A percentile compares a stretch with the other conserved stretches of the same genome.
phyloP scores from a whole-genome alignment of 2,888 invertebrate genomes.

The Tineola bisselliella region DNA sequence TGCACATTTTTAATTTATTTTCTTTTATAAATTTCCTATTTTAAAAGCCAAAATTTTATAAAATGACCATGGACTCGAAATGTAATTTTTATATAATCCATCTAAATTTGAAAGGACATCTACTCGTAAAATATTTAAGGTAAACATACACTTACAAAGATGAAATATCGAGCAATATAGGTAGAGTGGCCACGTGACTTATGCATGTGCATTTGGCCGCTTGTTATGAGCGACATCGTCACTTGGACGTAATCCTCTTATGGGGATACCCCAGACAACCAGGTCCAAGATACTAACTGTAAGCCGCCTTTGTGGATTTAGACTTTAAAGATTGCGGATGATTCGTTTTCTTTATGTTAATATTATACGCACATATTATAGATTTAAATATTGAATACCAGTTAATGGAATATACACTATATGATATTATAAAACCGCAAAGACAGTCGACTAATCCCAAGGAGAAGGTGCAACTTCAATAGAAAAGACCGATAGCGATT shows the following conservation, averaged over 20 bases:
- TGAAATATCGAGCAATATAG: background rate
- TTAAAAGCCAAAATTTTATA: no score
- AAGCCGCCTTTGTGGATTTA: conserved; percentile 11
- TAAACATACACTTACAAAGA: background rate
- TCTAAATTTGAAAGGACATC: background rate
- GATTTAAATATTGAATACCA: no score
- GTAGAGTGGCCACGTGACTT: conserved; percentile 3
- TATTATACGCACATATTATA: no score
- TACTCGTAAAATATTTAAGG: background rate
- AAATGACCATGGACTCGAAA: background rate
- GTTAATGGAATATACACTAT: no score
- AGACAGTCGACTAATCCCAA: no score
- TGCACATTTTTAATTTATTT: no score
- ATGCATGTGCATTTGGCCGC: conserved; percentile 12
- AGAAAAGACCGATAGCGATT: no score
- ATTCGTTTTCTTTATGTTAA: background rate
- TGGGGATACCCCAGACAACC: conserved; percentile 2
- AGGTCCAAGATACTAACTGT: conserved; percentile 1
- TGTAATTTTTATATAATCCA: background rate
- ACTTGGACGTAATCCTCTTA: conserved; percentile 11
- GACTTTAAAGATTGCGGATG: conserved; percentile 18
- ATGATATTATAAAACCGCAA: no score
- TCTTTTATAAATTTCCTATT: no score
- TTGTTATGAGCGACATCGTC: conserved; percentile 11
- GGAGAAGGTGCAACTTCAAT: no score